A percentile compares a stretch with the other conserved stretches of the same genome.
Evolutionary conservation across 2,113 vertebrate species (phyloP).

Genomic region (Eonycteris spelaea): DNA sequence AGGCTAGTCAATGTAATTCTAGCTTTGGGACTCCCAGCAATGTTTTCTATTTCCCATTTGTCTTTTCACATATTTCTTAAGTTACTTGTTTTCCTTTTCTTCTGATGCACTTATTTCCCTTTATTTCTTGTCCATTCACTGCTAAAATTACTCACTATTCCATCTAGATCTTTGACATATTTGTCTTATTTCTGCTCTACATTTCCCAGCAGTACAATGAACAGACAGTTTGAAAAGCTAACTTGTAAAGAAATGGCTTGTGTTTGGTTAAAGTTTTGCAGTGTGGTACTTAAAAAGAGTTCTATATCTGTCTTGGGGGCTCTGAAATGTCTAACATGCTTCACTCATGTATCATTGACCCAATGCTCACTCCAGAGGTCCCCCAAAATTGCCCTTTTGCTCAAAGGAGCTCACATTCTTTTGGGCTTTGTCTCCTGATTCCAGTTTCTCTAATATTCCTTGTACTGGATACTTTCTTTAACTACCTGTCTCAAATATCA

Average conservation of each 20-base stretch:
- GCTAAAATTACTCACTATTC: slow-evolving; percentile 13
- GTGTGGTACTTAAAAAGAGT: not conserved
- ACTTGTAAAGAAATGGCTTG: slow-evolving; percentile 29
- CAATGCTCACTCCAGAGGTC: not conserved
- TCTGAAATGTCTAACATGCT: not conserved
- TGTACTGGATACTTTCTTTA: not conserved
- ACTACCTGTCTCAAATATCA: not conserved
- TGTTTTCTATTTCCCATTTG: slow-evolving; percentile 29
- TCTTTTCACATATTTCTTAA: slow-evolving; percentile 43
- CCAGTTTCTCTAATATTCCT: not conserved
- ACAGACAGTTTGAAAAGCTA: not conserved
- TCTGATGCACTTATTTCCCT: slow-evolving; percentile 47
- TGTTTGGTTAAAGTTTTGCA: slow-evolving; percentile 30
- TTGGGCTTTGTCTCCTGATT: not conserved
- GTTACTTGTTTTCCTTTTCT: slow-evolving; percentile 53
- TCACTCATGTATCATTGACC: not conserved
- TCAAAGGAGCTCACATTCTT: not conserved
- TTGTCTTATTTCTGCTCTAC: not conserved
- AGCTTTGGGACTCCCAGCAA: not conserved
- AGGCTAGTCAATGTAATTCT: not conserved
- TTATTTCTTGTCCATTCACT: not conserved
- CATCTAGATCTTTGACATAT: slow-evolving; percentile 6
- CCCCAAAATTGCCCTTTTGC: rapidly evolving
- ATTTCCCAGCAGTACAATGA: slow-evolving; percentile 21
- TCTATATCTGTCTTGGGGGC: not conserved